Base-by-base conservation (phyloP, 2,797 vertebrate genomes). In the Danio tinwini region DNA sequence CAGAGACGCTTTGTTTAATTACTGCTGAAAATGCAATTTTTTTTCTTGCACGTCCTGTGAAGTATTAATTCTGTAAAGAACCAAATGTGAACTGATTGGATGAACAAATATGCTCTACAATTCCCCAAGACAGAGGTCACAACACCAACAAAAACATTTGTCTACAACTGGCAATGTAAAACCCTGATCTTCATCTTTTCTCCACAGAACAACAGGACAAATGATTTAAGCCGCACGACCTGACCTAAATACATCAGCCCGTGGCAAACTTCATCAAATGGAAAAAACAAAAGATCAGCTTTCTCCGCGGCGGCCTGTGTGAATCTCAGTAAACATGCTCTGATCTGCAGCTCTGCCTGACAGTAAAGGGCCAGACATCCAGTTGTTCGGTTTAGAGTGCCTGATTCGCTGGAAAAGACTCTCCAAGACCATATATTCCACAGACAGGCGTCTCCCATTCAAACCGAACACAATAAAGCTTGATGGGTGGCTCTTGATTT, bases 171-270 rank as follows among this genome's bases (percentile, higher is more conserved):
- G 29, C 75, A 69, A 9, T 13, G 10, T 61, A 3, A 29, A 78
- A 70, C 55, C 56, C 55, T 21, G n/a, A 21, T 42, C 16, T 61
- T 37, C 71, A 61, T 39, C 45, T 11, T 42, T 61, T 50, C 44
- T 44, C 64, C 12, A 10, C 47, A 64, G 47, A 53, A 64, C 39
- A 40, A 21, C 21, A 40, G 7, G n/a, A 47, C 53, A 59, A 77
- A 58, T 59, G 12, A 61, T 19, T 19, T 44, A 59, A 59, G 29
- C 42, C 40, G 19, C 65, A 42, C 13, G 0, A 45, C 50, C 64
- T 78, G 76, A 70, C 76, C 76, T 52, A 69, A 70, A 78, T 73
- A 55, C 44, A 72, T 80, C 50, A 80, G 49, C 70, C 69, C 47
- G 19, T 80, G 78, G 70, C 42, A 45, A 74, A 64, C 59, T 63